Conservation (phyloP, 2,888 invertebrate species). For the Ligdia adustata region DNA sequence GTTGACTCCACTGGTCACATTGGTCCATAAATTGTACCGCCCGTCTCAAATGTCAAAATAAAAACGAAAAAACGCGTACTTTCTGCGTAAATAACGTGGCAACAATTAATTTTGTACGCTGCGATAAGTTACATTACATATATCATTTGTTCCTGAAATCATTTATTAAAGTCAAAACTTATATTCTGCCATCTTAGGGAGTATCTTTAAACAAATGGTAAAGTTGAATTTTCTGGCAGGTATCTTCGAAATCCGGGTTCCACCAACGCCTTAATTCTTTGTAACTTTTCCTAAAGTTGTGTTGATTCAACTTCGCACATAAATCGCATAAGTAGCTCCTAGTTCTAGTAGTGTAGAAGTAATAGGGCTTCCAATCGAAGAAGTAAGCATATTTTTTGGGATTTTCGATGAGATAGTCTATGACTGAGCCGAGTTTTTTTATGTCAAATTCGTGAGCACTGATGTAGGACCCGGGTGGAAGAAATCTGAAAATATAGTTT, state of each 20-base stretch:
- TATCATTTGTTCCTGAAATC: no score
- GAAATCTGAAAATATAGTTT: conserved; percentile 66
- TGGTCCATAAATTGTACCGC: no score
- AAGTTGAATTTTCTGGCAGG: conserved; percentile 51
- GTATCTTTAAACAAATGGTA: conserved; percentile 43
- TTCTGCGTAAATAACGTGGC: no score
- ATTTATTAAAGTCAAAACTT: no score
- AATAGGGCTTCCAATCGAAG: conserved; percentile 72
- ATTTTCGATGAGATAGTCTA: conserved; percentile 64
- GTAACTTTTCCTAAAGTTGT: conserved; percentile 30
- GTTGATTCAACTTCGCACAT: conserved; percentile 57
- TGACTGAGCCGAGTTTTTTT: conserved; percentile 62
- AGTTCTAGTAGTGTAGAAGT: conserved; percentile 53
- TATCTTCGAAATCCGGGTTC: conserved; percentile 55
- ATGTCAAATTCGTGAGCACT: conserved; percentile 56
- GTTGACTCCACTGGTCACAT: no score
- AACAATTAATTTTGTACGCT: no score
- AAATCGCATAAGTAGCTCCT: conserved; percentile 59
- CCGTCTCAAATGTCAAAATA: no score
- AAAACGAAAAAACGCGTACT: no score
- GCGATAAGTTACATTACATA: no score
- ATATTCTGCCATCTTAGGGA: conserved; percentile 1
- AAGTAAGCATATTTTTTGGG: conserved; percentile 58
- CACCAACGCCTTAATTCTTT: conserved; percentile 62
- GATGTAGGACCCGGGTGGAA: conserved; percentile 69